A percentile compares a stretch with the other conserved stretches of the same genome.
phyloP scores from a whole-genome alignment of 2,797 vertebrate genomes.

The Miichthys miiuy region DNA sequence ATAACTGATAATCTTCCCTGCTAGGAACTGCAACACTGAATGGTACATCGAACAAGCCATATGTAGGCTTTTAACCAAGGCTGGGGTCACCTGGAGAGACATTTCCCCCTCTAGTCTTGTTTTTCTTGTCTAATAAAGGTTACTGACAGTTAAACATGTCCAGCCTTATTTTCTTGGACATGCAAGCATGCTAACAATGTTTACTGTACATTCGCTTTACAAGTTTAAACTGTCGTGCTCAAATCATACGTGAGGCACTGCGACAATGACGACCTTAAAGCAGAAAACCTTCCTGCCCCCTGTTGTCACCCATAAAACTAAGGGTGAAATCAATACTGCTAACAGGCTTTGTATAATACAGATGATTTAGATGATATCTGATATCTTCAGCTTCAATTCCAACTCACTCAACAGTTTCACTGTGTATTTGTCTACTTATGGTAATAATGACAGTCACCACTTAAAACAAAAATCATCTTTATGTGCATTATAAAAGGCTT shows the following conservation, averaged over 20 bases:
- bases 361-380: neutral
- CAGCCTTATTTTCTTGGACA: neutral
- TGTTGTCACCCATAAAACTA: neutral
- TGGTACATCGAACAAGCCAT: neutral
- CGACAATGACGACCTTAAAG: neutral
- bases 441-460: neutral
- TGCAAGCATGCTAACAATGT: neutral
- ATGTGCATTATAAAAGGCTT: neutral
- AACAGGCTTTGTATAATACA: neutral
- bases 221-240: too few relatives aligned
- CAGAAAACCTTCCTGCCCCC: neutral
- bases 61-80: neutral
- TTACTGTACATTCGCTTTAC: neutral
- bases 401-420: neutral
- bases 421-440: too few relatives aligned
- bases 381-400: neutral
- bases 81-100: neutral
- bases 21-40: neutral
- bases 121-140: neutral
- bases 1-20: constrained; percentile 6
- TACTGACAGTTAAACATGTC: neutral
- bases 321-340: neutral
- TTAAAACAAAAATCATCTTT: neutral
- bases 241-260: neutral
- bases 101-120: neutral